A percentile compares a stretch with the other conserved stretches of the same genome.
Conservation (phyloP, 2,113 vertebrate species). For the Nannobrachium achirus region DNA sequence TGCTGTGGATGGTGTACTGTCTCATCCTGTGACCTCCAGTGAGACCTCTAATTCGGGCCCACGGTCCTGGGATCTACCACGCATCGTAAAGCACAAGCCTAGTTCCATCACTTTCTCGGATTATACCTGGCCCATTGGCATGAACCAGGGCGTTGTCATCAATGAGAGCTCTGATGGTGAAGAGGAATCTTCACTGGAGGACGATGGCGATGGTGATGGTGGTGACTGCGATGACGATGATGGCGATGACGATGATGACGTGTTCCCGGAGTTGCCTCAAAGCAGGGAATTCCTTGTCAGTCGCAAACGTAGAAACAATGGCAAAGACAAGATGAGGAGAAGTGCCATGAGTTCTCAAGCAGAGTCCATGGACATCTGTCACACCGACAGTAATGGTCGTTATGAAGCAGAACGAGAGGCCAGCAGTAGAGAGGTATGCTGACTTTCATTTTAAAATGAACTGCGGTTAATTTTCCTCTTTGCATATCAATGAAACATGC, state of each 20-base stretch:
- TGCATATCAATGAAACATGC: not conserved
- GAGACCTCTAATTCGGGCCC: constrained; percentile 10
- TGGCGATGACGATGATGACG: constrained; percentile 56
- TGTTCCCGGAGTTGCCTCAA: constrained; percentile 72
- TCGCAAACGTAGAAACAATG: constrained; percentile 44
- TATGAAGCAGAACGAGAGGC: constrained; percentile 66
- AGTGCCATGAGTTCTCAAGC: constrained; percentile 17
- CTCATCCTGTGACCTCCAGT: not conserved
- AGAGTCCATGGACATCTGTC: constrained; percentile 5
- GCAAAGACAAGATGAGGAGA: constrained; percentile 55
- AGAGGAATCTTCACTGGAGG: constrained; percentile 67
- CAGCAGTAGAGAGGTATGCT: constrained; percentile 73
- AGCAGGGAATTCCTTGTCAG: constrained; percentile 41
- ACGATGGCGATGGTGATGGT: not conserved
- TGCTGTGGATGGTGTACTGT: not conserved
- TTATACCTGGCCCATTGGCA: constrained; percentile 12
- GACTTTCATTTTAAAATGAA: not conserved
- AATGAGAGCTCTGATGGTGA: constrained; percentile 65
- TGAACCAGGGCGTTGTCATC: constrained; percentile 38
- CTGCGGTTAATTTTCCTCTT: not conserved
- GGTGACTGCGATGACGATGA: constrained; percentile 35
- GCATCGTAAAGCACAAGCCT: constrained; percentile 79
- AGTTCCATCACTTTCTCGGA: constrained; percentile 83
- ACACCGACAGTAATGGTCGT: constrained; percentile 44
- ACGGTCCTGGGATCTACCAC: constrained; percentile 53